These are phyloP conservation scores for Mesochorus sp. DNA, from an alignment of 2,888 invertebrate species.

Conservation along the genomic window DNA sequence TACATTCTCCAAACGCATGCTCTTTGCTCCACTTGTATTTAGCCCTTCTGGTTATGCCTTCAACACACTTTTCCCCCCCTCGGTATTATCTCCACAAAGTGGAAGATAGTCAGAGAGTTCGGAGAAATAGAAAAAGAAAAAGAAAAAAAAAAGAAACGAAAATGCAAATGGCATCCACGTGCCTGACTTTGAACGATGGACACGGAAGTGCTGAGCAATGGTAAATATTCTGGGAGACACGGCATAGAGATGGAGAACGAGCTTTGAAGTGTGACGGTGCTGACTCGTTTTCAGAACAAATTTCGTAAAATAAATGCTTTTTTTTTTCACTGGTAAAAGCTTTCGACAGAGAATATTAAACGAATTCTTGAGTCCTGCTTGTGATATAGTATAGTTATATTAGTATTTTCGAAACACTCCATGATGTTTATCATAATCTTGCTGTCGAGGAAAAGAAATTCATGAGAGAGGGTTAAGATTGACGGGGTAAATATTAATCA, in stretches of 20 bases:
- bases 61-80: slow-evolving; percentile 7
- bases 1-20: slow-evolving; percentile 47
- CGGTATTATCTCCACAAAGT: slow-evolving; percentile 10
- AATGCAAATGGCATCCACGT: slow-evolving; percentile 58
- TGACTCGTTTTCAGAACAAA: slow-evolving; percentile 37
- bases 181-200: slow-evolving; percentile 59
- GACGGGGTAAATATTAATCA: slow-evolving; percentile 62
- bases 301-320: slow-evolving; percentile 22
- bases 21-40: slow-evolving; percentile 12
- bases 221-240: slow-evolving; percentile 48
- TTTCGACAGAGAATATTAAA: slow-evolving; percentile 4
- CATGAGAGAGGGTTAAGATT: slow-evolving; percentile 32
- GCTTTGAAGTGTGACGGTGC: slow-evolving; percentile 14
- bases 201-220: slow-evolving; percentile 56
- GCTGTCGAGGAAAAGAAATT: slow-evolving; percentile 4
- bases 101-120: slow-evolving; percentile 44
- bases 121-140: slow-evolving; percentile 19
- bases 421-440: slow-evolving; percentile 35
- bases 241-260: not conserved
- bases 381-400: slow-evolving; percentile 3
- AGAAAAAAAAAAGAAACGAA: slow-evolving; percentile 2
- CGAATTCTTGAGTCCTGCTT: not conserved
- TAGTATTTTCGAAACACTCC: slow-evolving; percentile 53
- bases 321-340: slow-evolving; percentile 7
- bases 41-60: slow-evolving; percentile 33